Evolutionary conservation across 2,888 invertebrate genomes (phyloP), one percentile per base, ranked within the genome.

Genomic region (Volucella zonaria): DNA sequence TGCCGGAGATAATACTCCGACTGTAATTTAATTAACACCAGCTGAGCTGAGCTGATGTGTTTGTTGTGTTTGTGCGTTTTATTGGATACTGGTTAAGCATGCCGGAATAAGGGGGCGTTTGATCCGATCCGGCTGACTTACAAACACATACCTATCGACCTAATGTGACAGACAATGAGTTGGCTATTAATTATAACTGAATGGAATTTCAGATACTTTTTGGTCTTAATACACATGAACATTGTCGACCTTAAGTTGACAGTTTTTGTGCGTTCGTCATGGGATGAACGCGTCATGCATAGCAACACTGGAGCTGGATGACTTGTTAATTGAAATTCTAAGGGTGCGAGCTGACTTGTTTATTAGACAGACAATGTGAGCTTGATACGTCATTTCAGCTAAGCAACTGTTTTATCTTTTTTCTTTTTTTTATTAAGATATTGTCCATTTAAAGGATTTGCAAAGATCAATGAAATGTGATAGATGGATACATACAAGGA

Each of bases 1-100:
- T 31, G 6, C 6, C 6, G 31, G 54, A 45, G 67, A 56, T 56
- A 68, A 66, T 43, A 12, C 43, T 71, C 11, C 42, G 40, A 47
- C 52, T 52, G 67, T 76, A 76, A 76, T 76, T 61, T 58, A 59
- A 76, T 76, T 76, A 76, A 68, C 76, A 68, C 52, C 58, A 56
- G 42, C 58, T 56, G 49, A 66, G 45, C 49, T 47, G 64, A 64
- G 23, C 23, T 4, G 23, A 2, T 23, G 23, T 23, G 23, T 23
- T 23, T 3, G 23, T 23, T 23, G 23, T 1, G 23, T 23, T 2
- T 49, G 56, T 64, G 61, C 31, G 52, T 23, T 4, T 66, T 43
- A 43, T 43, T 64, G 49, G 74, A 74, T 58, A 70, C 18, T 8
- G 49, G n/a, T 2, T 10, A 12, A 8, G 18, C 1, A 9, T 11